phyloP scores from a whole-genome alignment of 2,888 invertebrate genomes.

The Trissoscelio sp. region DNA sequence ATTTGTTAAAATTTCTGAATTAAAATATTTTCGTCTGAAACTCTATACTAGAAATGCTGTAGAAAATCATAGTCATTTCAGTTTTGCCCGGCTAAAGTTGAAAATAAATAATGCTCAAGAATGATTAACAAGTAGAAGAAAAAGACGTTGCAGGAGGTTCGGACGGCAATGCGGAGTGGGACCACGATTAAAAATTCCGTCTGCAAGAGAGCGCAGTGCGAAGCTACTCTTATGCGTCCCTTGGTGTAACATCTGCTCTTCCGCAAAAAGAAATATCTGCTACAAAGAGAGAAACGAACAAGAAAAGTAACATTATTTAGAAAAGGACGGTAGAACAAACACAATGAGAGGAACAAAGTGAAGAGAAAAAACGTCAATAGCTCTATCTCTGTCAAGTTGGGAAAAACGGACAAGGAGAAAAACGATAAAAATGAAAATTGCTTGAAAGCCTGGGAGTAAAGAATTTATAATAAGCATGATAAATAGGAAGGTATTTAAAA shows the following conservation, averaged over 20 bases:
- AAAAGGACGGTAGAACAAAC: conserved; percentile 47
- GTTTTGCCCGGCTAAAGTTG: conserved; percentile 14
- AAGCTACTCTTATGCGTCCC: conserved; percentile 72
- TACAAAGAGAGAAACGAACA: conserved; percentile 59
- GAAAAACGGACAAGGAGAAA: conserved; percentile 5
- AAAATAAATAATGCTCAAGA: conserved; percentile 41
- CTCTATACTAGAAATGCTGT: neutral
- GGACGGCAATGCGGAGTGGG: conserved; percentile 68
- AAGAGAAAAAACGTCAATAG: conserved; percentile 36
- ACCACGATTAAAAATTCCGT: conserved; percentile 80
- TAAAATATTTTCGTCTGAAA: neutral
- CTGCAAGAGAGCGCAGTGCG: conserved; percentile 71
- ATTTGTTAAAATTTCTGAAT: too few relatives aligned
- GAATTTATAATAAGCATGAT: neutral
- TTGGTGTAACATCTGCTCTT: conserved; percentile 76
- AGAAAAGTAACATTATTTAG: conserved; percentile 55
- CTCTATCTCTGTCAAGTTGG: conserved; percentile 15
- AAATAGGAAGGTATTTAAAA: neutral
- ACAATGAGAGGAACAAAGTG: conserved; percentile 28
- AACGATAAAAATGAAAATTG: neutral
- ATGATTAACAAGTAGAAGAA: conserved; percentile 45
- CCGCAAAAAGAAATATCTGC: conserved; percentile 69
- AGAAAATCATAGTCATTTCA: conserved; percentile 28
- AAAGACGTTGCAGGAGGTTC: conserved; percentile 54
- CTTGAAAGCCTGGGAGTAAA: neutral